Conservation (phyloP, 2,113 vertebrate genomes). For the Crocuta crocuta region DNA sequence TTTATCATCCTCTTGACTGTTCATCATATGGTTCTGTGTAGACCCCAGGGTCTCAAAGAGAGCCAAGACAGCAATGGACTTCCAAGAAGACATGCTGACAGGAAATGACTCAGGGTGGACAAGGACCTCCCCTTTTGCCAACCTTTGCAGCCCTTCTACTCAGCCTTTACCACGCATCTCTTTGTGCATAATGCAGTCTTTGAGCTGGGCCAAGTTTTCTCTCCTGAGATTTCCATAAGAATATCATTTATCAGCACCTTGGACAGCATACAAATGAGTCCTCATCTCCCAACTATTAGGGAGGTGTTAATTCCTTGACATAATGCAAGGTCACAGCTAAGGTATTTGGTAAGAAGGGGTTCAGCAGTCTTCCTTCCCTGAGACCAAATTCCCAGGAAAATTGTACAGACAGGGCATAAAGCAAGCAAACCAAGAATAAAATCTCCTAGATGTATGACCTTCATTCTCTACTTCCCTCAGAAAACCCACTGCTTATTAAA, state of each 20-base stretch:
- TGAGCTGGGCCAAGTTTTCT: background rate
- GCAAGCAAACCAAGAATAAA: constrained; percentile 82
- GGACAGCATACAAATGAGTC: background rate
- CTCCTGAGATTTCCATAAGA: background rate
- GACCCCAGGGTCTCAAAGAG: background rate
- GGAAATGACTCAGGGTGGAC: background rate
- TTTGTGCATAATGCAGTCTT: background rate
- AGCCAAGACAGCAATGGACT: background rate
- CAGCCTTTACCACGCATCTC: background rate
- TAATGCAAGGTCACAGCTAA: constrained; percentile 23
- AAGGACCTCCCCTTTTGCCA: background rate
- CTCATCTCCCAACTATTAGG: background rate
- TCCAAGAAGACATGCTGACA: background rate
- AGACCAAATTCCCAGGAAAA: background rate
- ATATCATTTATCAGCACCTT: constrained; percentile 53
- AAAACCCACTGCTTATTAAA: constrained; percentile 83
- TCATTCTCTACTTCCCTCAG: constrained; percentile 76
- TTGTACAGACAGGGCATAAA: constrained; percentile 75
- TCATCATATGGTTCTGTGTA: background rate
- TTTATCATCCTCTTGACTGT: constrained; percentile 1
- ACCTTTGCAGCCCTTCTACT: background rate
- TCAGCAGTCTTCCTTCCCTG: background rate
- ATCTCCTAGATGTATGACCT: constrained; percentile 77
- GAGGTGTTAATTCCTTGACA: background rate
- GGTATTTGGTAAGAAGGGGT: constrained; percentile 25